Percentiles rank a stretch among this genome's conserved stretches.
These are phyloP conservation scores for Pandemis heparana DNA, from an alignment of 2,888 invertebrate species.

Conservation along the genomic window DNA sequence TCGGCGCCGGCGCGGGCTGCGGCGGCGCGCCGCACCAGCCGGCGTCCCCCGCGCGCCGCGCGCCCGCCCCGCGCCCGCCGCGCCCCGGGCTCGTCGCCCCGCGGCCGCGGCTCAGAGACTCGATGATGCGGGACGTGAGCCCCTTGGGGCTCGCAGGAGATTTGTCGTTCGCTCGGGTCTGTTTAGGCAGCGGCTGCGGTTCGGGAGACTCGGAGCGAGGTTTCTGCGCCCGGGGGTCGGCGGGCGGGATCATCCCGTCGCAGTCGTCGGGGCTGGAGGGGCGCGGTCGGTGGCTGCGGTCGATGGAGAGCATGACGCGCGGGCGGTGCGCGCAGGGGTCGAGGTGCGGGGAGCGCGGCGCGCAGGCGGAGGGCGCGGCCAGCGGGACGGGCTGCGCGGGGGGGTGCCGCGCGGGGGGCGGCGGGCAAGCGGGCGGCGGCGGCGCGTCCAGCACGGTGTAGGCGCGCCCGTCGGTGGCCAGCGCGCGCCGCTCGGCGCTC, in stretches of 20 bases:
- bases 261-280: too few relatives aligned
- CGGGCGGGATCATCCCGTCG: neutral
- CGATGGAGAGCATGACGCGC: conserved; percentile 14
- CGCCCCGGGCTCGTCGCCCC: conserved; percentile 3
- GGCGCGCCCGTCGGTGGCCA: conserved; percentile 13
- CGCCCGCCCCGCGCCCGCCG: neutral
- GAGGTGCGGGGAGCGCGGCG: neutral
- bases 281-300: neutral
- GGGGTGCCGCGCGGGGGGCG: neutral
- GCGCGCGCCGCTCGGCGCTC: conserved; percentile 21
- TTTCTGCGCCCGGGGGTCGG: neutral
- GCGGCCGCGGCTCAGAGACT: conserved; percentile 21
- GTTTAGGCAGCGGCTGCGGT: conserved; percentile 6
- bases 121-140: conserved; percentile 28
- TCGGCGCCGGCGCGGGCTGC: conserved; percentile 1
- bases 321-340: conserved; percentile 20
- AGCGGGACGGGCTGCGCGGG: conserved; percentile 1
- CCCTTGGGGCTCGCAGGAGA: conserved; percentile 3
- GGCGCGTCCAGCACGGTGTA: neutral
- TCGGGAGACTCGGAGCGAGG: neutral
- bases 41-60: neutral
- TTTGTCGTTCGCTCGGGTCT: neutral
- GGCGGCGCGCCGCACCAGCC: conserved; percentile 24
- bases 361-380: conserved; percentile 11
- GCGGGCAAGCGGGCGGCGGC: neutral